Evolutionary conservation across 2,797 vertebrate species (phyloP).

Genomic region (Iguana delicatissima): DNA sequence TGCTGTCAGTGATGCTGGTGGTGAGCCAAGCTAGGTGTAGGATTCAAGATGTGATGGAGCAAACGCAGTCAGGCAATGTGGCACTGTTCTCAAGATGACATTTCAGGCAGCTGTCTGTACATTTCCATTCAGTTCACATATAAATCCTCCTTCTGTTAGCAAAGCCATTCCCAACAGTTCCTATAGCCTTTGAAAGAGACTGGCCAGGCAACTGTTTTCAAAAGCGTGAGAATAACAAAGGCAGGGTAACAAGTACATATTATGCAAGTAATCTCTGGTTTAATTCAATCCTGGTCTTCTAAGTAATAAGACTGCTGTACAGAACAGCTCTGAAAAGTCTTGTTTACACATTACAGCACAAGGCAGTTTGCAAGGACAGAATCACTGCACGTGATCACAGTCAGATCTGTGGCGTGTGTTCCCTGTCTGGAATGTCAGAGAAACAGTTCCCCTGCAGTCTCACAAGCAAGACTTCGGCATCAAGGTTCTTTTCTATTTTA

Average conservation of each 20-base stretch:
- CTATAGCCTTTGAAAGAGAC: neutral
- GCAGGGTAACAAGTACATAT: neutral
- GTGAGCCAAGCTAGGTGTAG: neutral
- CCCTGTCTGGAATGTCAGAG: neutral
- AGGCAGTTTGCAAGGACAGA: constrained; percentile 3
- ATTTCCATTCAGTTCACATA: neutral
- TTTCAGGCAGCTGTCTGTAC: neutral
- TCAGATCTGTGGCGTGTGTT: neutral
- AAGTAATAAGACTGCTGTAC: neutral
- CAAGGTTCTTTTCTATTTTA: neutral
- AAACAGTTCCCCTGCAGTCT: neutral
- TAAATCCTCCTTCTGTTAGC: neutral
- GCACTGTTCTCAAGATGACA: too few species aligned
- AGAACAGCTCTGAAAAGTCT: neutral
- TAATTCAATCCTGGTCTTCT: constrained; percentile 26
- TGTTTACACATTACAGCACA: constrained; percentile 10
- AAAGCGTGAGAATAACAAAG: neutral
- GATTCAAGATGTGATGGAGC: neutral
- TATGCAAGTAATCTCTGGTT: neutral
- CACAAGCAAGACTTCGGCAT: neutral
- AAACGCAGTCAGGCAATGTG: neutral
- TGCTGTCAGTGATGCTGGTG: neutral
- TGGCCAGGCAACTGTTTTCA: neutral
- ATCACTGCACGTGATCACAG: neutral
- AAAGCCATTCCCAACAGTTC: neutral